Evolutionary conservation across 2,797 vertebrate genomes (phyloP).

Genomic region (Gorsachius magnificus): DNA sequence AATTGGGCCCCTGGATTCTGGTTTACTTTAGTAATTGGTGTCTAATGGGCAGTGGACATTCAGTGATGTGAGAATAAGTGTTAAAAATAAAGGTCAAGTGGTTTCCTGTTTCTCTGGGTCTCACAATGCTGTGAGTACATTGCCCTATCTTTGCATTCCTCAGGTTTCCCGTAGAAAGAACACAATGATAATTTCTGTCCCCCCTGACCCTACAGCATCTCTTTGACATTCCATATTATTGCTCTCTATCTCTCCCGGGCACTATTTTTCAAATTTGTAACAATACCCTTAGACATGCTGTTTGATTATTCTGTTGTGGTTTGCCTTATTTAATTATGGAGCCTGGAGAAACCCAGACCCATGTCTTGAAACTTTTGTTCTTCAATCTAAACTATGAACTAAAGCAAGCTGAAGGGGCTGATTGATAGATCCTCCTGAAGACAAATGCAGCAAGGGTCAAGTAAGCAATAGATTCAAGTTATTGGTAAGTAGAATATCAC

Average conservation of each 20-base stretch:
- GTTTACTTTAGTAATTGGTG: neutral
- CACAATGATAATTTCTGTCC: neutral
- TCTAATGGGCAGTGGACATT: neutral
- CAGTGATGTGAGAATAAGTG: neutral
- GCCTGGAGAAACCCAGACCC: neutral
- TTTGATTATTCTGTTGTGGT: neutral
- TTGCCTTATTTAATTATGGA: slow-evolving; percentile 2
- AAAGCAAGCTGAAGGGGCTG: neutral
- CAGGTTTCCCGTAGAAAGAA: neutral
- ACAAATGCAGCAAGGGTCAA: neutral
- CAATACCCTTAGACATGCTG: neutral
- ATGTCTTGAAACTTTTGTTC: neutral
- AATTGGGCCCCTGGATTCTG: neutral
- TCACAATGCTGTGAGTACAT: neutral
- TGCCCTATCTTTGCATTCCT: neutral
- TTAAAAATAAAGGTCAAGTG: neutral
- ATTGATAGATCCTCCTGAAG: neutral
- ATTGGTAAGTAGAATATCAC: neutral
- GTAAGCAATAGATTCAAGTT: neutral
- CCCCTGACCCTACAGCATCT: neutral
- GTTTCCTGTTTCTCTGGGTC: neutral
- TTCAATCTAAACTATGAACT: neutral
- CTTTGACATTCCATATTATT: neutral
- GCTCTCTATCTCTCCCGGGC: neutral
- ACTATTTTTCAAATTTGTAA: neutral